Conservation (phyloP, 2,888 invertebrate genomes). For the Amphiduros pacificus region DNA sequence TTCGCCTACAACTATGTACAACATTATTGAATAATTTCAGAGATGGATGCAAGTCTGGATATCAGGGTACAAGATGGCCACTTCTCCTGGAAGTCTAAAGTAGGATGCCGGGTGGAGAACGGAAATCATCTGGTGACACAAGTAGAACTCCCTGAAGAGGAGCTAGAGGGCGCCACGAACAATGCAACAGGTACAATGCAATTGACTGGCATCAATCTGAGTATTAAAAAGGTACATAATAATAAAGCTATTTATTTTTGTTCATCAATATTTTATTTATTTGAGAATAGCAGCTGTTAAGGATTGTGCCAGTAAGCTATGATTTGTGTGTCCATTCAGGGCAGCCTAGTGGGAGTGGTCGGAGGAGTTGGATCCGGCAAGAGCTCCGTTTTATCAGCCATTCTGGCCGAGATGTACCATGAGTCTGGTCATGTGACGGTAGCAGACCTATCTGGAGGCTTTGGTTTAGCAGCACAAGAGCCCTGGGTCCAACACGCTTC, state of each 20-base stretch:
- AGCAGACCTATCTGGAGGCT: conserved; percentile 64
- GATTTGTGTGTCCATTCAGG: conserved; percentile 36
- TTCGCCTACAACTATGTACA: too few species aligned
- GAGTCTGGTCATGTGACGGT: conserved; percentile 64
- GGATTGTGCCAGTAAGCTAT: too few species aligned
- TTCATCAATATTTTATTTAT: background rate
- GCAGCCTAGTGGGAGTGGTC: conserved; percentile 73
- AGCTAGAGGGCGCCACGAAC: background rate
- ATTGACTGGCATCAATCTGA: conserved; percentile 38
- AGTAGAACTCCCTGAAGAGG: background rate
- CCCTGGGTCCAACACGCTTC: conserved; percentile 92
- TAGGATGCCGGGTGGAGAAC: too few species aligned
- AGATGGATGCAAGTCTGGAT: background rate
- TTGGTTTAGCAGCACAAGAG: conserved; percentile 73
- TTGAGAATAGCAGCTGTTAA: too few species aligned
- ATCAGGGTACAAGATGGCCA: conserved; percentile 33
- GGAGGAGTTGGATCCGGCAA: conserved; percentile 92
- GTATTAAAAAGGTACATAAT: conserved; percentile 37
- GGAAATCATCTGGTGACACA: too few species aligned
- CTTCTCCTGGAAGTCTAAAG: conserved; percentile 40
- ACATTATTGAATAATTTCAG: too few species aligned
- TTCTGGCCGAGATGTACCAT: conserved; percentile 78
- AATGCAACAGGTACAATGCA: conserved; percentile 23
- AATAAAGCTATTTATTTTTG: background rate
- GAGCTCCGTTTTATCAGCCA: conserved; percentile 79